Evolutionary conservation across 2,113 vertebrate genomes (phyloP).

Genomic region (human (Homo sapiens)): DNA sequence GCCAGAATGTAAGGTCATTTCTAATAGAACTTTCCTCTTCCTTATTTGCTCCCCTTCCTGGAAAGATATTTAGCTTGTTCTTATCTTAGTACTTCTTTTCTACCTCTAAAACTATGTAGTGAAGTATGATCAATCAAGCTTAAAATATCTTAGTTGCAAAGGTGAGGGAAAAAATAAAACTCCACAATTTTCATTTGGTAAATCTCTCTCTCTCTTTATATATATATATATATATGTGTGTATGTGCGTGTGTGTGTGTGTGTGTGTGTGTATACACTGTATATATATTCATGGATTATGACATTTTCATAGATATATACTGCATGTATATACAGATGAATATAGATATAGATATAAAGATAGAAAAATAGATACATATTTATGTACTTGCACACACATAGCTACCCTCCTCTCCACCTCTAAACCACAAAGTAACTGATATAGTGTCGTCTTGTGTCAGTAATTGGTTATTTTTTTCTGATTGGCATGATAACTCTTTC

Average conservation of each 20-base stretch:
- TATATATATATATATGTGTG: background rate
- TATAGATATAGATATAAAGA: background rate
- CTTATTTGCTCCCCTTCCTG: background rate
- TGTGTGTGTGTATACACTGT: no score
- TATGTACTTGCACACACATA: background rate
- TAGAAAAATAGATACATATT: background rate
- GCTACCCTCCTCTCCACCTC: fast-evolving
- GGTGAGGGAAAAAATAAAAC: background rate
- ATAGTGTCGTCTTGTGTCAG: background rate
- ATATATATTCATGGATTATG: background rate
- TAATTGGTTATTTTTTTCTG: background rate
- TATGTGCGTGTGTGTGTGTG: no score
- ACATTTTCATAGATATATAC: background rate
- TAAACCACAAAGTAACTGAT: background rate
- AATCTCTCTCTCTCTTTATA: background rate
- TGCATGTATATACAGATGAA: background rate
- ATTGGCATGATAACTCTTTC: background rate
- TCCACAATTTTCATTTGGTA: background rate
- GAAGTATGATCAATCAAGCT: background rate
- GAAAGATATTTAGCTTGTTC: background rate
- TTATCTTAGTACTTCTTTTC: background rate
- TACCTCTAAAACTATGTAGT: background rate
- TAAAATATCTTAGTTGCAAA: background rate
- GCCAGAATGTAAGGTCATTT: background rate
- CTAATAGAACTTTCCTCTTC: background rate